These are phyloP conservation scores for Parazoanthus swiftii DNA, from an alignment of 92 coral and sea anemone species.

Conservation along the genomic window DNA sequence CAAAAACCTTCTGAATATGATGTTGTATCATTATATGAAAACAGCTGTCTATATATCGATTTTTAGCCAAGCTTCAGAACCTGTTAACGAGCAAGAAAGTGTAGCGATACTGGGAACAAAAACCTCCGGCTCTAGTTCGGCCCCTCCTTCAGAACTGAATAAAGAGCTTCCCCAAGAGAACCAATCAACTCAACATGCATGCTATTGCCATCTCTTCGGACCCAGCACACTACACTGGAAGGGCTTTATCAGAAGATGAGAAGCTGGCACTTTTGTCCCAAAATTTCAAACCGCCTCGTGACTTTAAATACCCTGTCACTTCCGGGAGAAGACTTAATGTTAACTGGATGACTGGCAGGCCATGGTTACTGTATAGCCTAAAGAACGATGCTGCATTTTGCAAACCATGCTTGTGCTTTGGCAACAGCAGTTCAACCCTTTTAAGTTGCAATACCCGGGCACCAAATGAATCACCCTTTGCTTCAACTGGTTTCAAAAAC, in stretches of 20 bases:
- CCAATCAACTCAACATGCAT: conserved; percentile 15
- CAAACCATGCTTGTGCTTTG: conserved; percentile 12
- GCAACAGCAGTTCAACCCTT: conserved; percentile 17
- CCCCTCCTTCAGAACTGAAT: conserved; percentile 11
- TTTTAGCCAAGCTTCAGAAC: too few relatives aligned
- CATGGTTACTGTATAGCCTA: conserved; percentile 18
- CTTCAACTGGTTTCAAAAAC: not conserved
- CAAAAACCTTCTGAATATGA: too few relatives aligned
- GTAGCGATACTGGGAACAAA: too few relatives aligned
- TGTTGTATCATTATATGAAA: too few relatives aligned
- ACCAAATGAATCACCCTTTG: conserved; percentile 42
- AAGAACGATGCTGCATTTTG: conserved; percentile 32
- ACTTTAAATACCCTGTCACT: conserved; percentile 33
- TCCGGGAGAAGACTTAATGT: conserved; percentile 39
- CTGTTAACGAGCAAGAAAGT: too few relatives aligned
- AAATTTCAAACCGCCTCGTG: conserved; percentile 1
- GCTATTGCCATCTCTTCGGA: conserved; percentile 2
- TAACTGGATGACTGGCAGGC: conserved; percentile 38
- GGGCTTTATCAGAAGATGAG: conserved; percentile 32
- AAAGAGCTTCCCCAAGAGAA: conserved; percentile 26
- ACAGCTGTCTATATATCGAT: too few relatives aligned
- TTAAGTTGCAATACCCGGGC: conserved; percentile 29
- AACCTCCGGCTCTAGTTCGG: not conserved
- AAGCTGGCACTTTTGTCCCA: conserved; percentile 29
- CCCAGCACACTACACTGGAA: conserved; percentile 40